Evolutionary conservation across 2,113 vertebrate species (phyloP), one percentile per base, ranked within the genome.

Genomic region (Diphyllodes magnificus): DNA sequence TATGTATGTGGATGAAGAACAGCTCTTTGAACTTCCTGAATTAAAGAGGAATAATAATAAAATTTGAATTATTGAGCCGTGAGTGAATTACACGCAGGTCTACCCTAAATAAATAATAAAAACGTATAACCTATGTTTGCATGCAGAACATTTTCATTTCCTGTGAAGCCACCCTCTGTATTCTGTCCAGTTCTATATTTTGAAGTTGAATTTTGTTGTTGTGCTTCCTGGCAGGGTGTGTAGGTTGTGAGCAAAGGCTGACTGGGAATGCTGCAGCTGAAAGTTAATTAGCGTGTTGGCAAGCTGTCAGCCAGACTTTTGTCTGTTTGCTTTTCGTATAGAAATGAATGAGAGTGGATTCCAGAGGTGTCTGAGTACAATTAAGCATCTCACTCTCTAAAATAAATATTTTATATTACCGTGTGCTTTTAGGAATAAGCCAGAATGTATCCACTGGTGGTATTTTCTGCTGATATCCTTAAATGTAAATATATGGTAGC

Each of bases 201-300:
- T 84, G 84, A 96, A 95, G 91, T 61, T 66, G 70, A 37, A 82
- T 88, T 92, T 96, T 10, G 1, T 86, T 92, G 51, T 93, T 88
- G 79, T 73, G 42, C 56, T 96, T 85, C 73, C 93, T 96, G 94
- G 95, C 85, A 92, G 95, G 94, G 79, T 77, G 75, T 79, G 79
- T 33, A 95, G 70, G 64, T 71, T 93, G 51, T 82, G 86, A 92
- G 88, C 5, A 9, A 79, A 96, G 92, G 88, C 92, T 89, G 87
- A 71, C 80, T 93, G 93, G 96, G 97, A 97, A 91, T 59, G 87
- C 89, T 86, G 79, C 80, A 95, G 69, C 90, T 94, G 94, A 97
- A 93, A 98, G 83, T 96, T 97, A 97, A 97, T 97, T 97, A 97
- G 87, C 28, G n/a, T 94, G 96, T 91, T 97, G 93, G 92, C 96